Conservation (phyloP, 2,888 invertebrate species). For the Drosophila mimica region DNA sequence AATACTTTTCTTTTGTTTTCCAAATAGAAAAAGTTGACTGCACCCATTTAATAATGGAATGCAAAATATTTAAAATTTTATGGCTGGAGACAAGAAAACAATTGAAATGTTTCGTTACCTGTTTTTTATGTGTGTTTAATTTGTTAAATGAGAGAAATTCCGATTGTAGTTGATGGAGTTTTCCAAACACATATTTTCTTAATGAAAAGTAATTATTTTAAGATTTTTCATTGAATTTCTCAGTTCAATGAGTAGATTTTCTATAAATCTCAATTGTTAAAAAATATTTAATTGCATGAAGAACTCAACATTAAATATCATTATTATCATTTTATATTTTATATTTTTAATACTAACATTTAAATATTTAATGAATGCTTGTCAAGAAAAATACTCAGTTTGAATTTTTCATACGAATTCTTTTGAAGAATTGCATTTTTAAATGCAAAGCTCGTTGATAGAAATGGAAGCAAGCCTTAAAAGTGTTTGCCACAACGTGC, state of each 20-base stretch:
- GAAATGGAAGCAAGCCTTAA: background rate
- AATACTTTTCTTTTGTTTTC: slow-evolving; percentile 6
- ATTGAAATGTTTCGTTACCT: background rate
- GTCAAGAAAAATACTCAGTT: background rate
- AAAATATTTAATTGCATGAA: background rate
- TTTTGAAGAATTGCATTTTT: background rate
- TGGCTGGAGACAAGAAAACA: background rate
- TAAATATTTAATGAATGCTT: background rate
- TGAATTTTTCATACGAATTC: background rate
- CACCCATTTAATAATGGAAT: slow-evolving; percentile 11
- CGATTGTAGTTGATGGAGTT: background rate
- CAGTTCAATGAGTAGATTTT: background rate
- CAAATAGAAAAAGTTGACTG: slow-evolving; percentile 12
- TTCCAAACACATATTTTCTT: background rate
- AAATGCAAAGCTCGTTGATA: background rate
- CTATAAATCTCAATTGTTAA: background rate
- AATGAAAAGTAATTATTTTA: background rate
- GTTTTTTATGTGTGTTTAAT: background rate
- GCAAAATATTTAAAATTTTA: slow-evolving; percentile 18
- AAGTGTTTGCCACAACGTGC: background rate
- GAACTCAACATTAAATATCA: background rate
- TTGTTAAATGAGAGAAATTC: background rate
- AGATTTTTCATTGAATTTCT: no score
- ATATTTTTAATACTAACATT: background rate
- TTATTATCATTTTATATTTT: background rate